A percentile compares a stretch with the other conserved stretches of the same genome.
These are phyloP conservation scores for Neodiprion pinetum DNA, from an alignment of 1,140 invertebrate species.

Conservation along the genomic window DNA sequence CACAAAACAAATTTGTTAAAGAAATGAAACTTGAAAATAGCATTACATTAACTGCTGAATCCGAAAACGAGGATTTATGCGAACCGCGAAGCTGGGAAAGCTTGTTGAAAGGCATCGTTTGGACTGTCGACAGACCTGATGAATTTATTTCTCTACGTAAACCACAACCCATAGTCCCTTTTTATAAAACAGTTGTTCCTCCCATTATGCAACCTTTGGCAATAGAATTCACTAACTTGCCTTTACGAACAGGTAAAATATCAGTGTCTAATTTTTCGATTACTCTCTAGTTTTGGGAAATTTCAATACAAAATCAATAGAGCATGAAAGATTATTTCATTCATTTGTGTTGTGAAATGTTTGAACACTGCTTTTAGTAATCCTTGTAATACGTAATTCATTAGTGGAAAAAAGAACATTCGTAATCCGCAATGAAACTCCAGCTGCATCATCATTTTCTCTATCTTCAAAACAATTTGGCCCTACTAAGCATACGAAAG, in stretches of 20 bases:
- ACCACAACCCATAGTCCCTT: background rate
- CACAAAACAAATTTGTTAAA: no score
- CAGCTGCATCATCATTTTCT: constrained; percentile 12
- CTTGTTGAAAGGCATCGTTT: background rate
- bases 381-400: background rate
- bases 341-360: background rate
- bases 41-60: background rate
- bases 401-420: constrained; percentile 26
- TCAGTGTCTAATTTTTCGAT: background rate
- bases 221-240: constrained; percentile 1
- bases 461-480: constrained; percentile 20
- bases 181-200: constrained; percentile 9
- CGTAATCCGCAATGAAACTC: constrained; percentile 28
- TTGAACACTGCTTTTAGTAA: background rate
- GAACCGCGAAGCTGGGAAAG: background rate
- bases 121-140: background rate
- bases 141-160: background rate
- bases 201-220: background rate
- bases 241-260: constrained; percentile 6
- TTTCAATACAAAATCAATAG: no score
- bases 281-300: no score
- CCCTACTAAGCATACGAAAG: background rate
- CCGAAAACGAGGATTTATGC: background rate
- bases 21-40: background rate
- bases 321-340: no score